phyloP scores from a whole-genome alignment of 2,888 invertebrate genomes.

The Dasysyrphus albostriatus region DNA sequence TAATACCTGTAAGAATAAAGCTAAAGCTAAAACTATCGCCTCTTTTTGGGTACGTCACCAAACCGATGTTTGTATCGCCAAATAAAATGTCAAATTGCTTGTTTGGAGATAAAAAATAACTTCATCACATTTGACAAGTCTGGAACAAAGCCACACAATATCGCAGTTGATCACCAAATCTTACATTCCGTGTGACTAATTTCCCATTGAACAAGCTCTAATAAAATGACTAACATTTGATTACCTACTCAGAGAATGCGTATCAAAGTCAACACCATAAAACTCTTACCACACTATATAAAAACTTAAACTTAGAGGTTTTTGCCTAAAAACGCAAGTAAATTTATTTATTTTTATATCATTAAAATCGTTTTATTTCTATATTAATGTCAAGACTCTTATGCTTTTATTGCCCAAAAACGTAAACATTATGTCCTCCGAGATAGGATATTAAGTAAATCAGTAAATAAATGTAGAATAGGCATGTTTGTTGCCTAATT shows the following conservation, averaged over 20 bases:
- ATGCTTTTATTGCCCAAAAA: slow-evolving; percentile 10
- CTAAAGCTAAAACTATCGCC: too few relatives aligned
- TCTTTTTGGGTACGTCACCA: too few relatives aligned
- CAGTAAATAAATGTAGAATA: slow-evolving; percentile 7
- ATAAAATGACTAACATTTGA: background rate
- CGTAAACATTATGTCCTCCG: slow-evolving; percentile 37
- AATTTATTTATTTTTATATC: slow-evolving; percentile 55
- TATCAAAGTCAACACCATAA: background rate
- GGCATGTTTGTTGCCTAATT: background rate
- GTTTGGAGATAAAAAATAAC: too few relatives aligned
- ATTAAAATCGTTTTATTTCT: slow-evolving; percentile 44
- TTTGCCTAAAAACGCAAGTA: slow-evolving; percentile 24
- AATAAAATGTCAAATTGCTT: too few relatives aligned
- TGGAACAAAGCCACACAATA: too few relatives aligned
- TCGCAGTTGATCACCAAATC: too few relatives aligned
- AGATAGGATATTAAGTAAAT: slow-evolving; percentile 24
- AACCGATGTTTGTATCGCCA: too few relatives aligned
- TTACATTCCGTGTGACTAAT: too few relatives aligned
- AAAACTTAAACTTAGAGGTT: slow-evolving; percentile 11
- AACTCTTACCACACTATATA: slow-evolving; percentile 8
- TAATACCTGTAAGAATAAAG: too few relatives aligned
- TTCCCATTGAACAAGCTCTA: background rate
- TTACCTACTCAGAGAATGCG: background rate
- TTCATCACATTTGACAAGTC: too few relatives aligned
- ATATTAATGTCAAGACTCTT: slow-evolving; percentile 10